Evolutionary conservation across 2,113 vertebrate species (phyloP), one percentile per base, ranked within the genome.

Genomic region (Alligator mississippiensis): DNA sequence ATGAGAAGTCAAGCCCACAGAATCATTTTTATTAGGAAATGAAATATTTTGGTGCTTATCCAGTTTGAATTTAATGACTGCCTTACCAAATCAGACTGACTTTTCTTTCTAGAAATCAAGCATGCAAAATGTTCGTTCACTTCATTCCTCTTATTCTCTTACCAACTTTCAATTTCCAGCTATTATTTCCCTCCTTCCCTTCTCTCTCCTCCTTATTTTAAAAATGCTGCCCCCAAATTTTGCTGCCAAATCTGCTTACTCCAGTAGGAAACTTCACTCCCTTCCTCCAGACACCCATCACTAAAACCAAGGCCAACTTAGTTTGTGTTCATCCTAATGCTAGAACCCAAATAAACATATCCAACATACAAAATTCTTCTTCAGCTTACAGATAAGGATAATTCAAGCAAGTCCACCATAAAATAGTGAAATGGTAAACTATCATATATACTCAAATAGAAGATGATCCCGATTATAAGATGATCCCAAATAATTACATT

Each of bases 1-100:
- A 88, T 87, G 91, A 95, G 93, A 92, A 72, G 78, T 79, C 58
- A 86, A 92, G 80, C 30, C 18, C 81, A 77, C 58, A 82, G 63
- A 59, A 12, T 81, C 72, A 81, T 87, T 77, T 87, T 89, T 76
- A 38, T 74, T 61, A 90, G 58, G 22, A 54, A 74, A 85, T 11
- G 34, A 24, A 84, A 84, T 54, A 38, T 34, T 84, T 14, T 57
- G 38, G 10, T 60, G 64, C 13, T 61, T 11, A 83, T 9, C 59
- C 78, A 83, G 30, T 9, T 85, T 30, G 60, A 15, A 18, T 13
- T 57, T 88, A 24, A 74, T 38, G 34, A 22, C 12, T 24, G 70
- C 34, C 47, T 38, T 47, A 22, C 70, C 8, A 4, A 63, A 82
- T 90, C 77, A 34, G 80, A 55, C 17, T 81, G 27, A 38, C 47